phyloP scores from a whole-genome alignment of 2,113 vertebrate species.

The Agapornis roseicollis region DNA sequence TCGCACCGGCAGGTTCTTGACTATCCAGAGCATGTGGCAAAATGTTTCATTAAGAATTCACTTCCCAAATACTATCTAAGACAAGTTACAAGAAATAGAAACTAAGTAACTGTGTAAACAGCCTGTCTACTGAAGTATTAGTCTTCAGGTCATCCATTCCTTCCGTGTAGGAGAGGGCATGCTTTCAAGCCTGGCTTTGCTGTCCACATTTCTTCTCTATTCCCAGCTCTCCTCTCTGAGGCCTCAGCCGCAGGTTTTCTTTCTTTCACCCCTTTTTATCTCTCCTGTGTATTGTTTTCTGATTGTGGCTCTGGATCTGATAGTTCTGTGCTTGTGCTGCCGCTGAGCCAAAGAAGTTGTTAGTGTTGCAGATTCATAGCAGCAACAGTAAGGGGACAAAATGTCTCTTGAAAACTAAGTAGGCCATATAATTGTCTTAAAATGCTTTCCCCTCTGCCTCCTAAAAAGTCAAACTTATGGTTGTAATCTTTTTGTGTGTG shows the following conservation, averaged over 20 bases:
- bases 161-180: neutral
- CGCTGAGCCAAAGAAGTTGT: neutral
- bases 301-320: neutral
- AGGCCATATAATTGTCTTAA: neutral
- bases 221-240: neutral
- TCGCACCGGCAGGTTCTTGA: neutral
- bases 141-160: neutral
- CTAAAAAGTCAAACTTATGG: neutral
- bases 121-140: neutral
- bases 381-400: slow-evolving; percentile 8
- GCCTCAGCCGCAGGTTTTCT: neutral
- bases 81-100: neutral
- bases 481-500: neutral
- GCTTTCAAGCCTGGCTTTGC: neutral
- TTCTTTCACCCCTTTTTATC: neutral
- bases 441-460: neutral
- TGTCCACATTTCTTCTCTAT: neutral
- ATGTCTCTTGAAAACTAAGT: neutral
- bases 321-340: neutral
- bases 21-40: neutral
- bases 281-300: neutral
- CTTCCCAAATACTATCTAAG: neutral
- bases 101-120: neutral
- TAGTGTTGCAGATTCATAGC: slow-evolving; percentile 5
- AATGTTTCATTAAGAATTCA: neutral